Evolutionary conservation across 2,888 invertebrate species (phyloP), one percentile per base, ranked within the genome.

Genomic region (Cryptus viduatorius): DNA sequence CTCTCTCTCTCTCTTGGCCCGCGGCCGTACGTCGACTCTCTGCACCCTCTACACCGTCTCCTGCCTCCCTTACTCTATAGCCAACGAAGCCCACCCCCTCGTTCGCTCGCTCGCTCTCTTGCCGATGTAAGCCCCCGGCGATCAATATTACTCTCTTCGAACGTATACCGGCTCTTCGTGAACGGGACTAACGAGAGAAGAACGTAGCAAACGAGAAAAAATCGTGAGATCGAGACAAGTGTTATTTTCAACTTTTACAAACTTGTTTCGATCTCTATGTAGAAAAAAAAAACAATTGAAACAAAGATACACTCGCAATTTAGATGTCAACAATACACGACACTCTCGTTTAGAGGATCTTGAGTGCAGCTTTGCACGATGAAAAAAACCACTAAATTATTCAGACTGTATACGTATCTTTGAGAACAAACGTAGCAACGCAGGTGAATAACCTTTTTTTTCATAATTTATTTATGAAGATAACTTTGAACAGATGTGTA

Each of bases 101-200:
- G 12, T 69, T 79, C 79, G 42, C 71, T 79, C 79, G 46, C 71
- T 76, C 81, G 42, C 83, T 87, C 86, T 85, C 87, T 86, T 86
- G 87, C 89, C 92, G 91, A 92, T 91, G 92, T 92, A 93, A 93
- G 91, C 92, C 90, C 90, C 88, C 90, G 90, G 90, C 93, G 93
- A 93, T 93, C 93, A 93, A 93, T 93, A 93, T 93, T 92, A 92
- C 92, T 92, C 93, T 92, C 93, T 92, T 90, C 90, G 91, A 92
- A 90, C 89, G 89, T 87, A 87, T 56, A 68, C 56, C 87, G 86
- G 87, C 88, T 87, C 89, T 89, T 85, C 88, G 88, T 88, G 86
- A 84, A 88, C 31, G 89, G 88, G 87, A 88, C 89, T 90, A 90
- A 89, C 84, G 71, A 82, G 78, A 69, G 82, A 68, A 48, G 79